Percentiles rank a stretch among this genome's conserved stretches.
phyloP scores from a whole-genome alignment of 1,140 invertebrate species.

The Chelonus insularis region DNA sequence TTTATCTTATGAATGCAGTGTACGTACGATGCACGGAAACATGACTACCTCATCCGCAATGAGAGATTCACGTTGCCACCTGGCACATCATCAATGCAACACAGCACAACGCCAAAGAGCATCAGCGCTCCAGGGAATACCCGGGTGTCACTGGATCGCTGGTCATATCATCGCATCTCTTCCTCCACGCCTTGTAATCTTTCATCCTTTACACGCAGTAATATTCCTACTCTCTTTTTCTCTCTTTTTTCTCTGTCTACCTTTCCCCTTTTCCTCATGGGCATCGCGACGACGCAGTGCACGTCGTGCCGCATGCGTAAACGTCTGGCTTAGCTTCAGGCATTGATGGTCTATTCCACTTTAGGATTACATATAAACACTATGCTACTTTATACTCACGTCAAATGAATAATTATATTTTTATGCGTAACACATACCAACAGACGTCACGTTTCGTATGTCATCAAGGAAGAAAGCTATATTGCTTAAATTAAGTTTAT shows the following conservation, averaged over 20 bases:
- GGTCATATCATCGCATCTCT: slow-evolving; percentile 4
- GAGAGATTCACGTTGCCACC: slow-evolving; percentile 11
- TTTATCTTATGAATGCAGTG: not conserved
- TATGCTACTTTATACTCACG: not conserved
- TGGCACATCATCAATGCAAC: not conserved
- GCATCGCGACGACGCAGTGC: slow-evolving; percentile 9
- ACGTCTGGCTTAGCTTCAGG: not conserved
- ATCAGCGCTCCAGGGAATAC: not conserved
- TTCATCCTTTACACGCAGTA: slow-evolving; percentile 1
- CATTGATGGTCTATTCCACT: not conserved
- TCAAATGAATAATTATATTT: slow-evolving; percentile 21
- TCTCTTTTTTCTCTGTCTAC: not conserved
- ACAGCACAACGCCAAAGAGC: not conserved
- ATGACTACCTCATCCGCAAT: slow-evolving; percentile 13
- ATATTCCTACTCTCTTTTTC: not conserved
- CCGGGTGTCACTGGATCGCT: slow-evolving; percentile 14
- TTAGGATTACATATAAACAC: not conserved
- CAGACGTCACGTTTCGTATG: slow-evolving; percentile 23
- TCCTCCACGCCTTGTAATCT: not conserved
- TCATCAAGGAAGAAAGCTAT: slow-evolving; percentile 7
- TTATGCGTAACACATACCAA: not conserved
- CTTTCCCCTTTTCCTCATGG: not conserved
- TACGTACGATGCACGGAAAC: slow-evolving; percentile 27
- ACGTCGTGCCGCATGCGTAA: slow-evolving; percentile 19
- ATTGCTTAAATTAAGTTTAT: not conserved